phyloP scores from a whole-genome alignment of 2,888 invertebrate species.

The Aethes cnicana region DNA sequence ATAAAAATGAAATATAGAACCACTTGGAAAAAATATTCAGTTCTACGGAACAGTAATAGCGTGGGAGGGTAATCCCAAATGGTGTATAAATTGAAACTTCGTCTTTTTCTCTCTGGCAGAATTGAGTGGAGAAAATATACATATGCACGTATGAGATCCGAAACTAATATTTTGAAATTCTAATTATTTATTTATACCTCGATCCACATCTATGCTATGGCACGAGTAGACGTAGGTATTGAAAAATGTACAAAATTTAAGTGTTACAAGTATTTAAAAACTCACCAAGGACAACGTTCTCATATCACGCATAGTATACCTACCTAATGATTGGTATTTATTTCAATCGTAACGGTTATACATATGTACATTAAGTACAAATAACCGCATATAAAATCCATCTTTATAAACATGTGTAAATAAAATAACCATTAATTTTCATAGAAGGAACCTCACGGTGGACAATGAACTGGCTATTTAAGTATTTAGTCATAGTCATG shows the following conservation, averaged over 20 bases:
- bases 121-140: not conserved
- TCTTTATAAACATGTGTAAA: too few relatives aligned
- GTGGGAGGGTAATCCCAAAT: conserved; percentile 14
- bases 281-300: too few relatives aligned
- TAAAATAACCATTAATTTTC: too few relatives aligned
- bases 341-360: too few relatives aligned
- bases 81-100: conserved; percentile 25
- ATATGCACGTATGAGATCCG: not conserved
- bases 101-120: not conserved
- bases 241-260: too few relatives aligned
- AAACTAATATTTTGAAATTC: not conserved
- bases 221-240: too few relatives aligned
- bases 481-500: conserved; percentile 1
- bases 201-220: too few relatives aligned
- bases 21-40: conserved; percentile 16
- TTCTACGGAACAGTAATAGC: conserved; percentile 4
- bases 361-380: too few relatives aligned
- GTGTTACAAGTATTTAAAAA: too few relatives aligned
- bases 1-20: conserved; percentile 16
- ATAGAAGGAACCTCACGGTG: not conserved
- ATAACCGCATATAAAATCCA: too few relatives aligned
- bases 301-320: too few relatives aligned
- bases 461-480: conserved; percentile 1
- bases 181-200: not conserved
- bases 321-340: too few relatives aligned